Percentiles rank a stretch among this genome's conserved stretches.
Evolutionary conservation across 2,797 vertebrate genomes (phyloP).

Genomic region (Alosa sapidissima): DNA sequence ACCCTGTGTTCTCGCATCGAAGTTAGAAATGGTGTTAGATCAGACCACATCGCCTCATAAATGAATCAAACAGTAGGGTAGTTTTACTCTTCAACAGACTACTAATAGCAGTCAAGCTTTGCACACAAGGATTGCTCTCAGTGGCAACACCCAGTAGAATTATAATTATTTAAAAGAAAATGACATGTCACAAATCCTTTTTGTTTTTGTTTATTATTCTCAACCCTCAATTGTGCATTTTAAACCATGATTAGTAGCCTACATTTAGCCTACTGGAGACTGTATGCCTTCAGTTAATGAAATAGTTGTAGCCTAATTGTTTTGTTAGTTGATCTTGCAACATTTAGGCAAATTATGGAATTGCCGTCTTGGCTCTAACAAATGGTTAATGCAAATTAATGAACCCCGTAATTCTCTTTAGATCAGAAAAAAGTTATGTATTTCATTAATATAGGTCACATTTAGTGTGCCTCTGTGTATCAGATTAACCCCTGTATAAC

Average conservation of each 20-base stretch:
- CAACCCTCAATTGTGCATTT: too few relatives aligned
- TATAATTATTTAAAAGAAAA: too few relatives aligned
- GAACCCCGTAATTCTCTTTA: neutral
- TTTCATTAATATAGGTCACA: neutral
- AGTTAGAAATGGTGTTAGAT: neutral
- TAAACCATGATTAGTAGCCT: too few relatives aligned
- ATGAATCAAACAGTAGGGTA: neutral
- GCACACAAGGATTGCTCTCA: too few relatives aligned
- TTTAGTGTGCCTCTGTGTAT: neutral
- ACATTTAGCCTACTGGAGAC: too few relatives aligned
- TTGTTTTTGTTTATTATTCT: too few relatives aligned
- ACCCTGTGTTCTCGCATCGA: neutral
- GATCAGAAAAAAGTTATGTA: neutral
- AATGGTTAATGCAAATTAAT: neutral
- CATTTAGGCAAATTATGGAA: conserved; percentile 3
- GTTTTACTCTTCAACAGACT: too few relatives aligned
- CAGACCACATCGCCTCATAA: neutral
- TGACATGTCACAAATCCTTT: too few relatives aligned
- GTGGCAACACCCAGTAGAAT: too few relatives aligned
- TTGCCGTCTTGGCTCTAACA: neutral
- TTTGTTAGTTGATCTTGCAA: neutral
- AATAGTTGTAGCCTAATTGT: too few relatives aligned
- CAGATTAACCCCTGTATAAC: neutral
- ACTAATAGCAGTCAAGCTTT: too few relatives aligned
- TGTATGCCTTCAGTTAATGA: too few relatives aligned